Evolutionary conservation across 2,113 vertebrate genomes (phyloP).

Genomic region (Lophura nycthemera): DNA sequence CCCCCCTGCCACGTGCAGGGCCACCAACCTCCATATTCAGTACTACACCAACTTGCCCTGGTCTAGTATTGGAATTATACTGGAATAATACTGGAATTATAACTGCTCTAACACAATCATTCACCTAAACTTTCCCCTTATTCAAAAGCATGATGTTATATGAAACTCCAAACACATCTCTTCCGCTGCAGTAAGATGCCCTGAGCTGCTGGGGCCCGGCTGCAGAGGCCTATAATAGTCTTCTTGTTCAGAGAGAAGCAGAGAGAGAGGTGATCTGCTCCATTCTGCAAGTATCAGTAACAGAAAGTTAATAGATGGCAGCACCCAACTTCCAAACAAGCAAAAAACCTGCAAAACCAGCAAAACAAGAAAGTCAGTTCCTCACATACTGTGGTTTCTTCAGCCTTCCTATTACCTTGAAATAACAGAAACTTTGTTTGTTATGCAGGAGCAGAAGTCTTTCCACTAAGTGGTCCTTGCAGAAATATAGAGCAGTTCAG

Average conservation of each 20-base stretch:
- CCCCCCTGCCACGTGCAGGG: no score
- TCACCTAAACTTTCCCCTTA: not conserved
- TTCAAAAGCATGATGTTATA: not conserved
- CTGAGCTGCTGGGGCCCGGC: not conserved
- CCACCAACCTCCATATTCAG: no score
- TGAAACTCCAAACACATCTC: not conserved
- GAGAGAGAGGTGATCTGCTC: not conserved
- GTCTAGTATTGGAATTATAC: no score
- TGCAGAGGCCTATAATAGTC: not conserved
- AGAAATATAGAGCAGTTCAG: not conserved
- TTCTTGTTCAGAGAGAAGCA: not conserved
- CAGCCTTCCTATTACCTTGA: not conserved
- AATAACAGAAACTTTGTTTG: slow-evolving; percentile 18
- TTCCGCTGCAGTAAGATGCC: not conserved
- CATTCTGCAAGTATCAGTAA: not conserved
- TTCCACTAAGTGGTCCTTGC: not conserved
- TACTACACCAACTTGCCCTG: no score
- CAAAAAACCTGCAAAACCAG: not conserved
- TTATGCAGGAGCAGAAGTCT: not conserved
- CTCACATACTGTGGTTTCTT: not conserved
- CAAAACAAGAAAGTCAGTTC: not conserved
- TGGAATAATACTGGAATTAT: not conserved
- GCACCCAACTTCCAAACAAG: not conserved
- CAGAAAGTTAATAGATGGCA: slow-evolving; percentile 2
- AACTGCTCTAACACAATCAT: not conserved